Evolutionary conservation across 2,888 invertebrate genomes (phyloP).

Genomic region (Pegoplata infirma): DNA sequence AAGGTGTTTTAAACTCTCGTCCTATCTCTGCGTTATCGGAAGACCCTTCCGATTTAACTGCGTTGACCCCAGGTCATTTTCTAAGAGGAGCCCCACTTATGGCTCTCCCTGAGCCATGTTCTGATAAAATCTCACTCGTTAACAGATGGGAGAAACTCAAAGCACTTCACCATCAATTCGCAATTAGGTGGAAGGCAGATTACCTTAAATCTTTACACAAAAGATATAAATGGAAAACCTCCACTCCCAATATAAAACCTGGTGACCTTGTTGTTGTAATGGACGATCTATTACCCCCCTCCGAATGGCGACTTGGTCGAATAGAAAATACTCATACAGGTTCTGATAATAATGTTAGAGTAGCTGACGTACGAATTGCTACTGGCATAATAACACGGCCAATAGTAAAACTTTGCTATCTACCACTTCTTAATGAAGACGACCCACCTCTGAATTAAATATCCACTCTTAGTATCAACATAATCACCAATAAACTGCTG

Average conservation of each 20-base stretch:
- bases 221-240: constrained; percentile 16
- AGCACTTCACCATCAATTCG: constrained; percentile 26
- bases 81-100: constrained; percentile 7
- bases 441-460: neutral
- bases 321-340: constrained; percentile 4
- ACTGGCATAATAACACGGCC: constrained; percentile 4
- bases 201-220: constrained; percentile 27
- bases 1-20: no score
- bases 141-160: constrained; percentile 16
- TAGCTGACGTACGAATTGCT: neutral
- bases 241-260: neutral
- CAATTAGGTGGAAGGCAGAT: constrained; percentile 34
- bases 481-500: neutral
- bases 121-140: constrained; percentile 1
- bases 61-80: constrained; percentile 43
- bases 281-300: constrained; percentile 26
- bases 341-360: constrained; percentile 1
- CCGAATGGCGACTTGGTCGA: constrained; percentile 11
- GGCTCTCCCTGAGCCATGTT: constrained; percentile 17
- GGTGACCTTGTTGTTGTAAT: constrained; percentile 12
- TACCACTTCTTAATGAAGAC: neutral
- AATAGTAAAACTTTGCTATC: neutral
- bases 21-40: constrained; percentile 22
- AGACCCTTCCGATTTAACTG: constrained; percentile 24
- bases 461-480: neutral